phyloP scores from a whole-genome alignment of 2,797 vertebrate genomes.

The Corythornis leucogaster region DNA sequence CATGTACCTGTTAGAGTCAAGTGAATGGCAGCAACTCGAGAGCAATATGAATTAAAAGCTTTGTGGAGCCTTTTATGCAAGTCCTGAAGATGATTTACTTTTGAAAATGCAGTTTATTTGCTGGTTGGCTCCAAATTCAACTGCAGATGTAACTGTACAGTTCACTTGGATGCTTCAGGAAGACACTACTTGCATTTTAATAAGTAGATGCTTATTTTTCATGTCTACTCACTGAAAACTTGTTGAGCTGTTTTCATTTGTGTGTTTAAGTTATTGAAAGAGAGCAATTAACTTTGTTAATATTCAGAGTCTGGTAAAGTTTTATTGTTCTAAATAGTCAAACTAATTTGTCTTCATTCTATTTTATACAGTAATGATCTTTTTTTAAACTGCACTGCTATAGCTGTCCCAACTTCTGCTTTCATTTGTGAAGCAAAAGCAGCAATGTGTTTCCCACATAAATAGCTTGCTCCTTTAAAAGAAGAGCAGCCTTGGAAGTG shows the following conservation, averaged over 20 bases:
- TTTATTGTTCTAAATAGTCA: background rate
- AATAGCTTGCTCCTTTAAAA: constrained; percentile 23
- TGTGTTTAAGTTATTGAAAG: background rate
- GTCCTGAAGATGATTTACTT: background rate
- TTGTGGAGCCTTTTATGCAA: background rate
- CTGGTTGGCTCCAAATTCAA: background rate
- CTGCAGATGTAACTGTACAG: background rate
- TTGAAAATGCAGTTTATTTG: background rate
- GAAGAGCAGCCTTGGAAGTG: background rate
- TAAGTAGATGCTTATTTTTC: background rate
- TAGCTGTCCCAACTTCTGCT: constrained; percentile 4
- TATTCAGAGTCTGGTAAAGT: background rate
- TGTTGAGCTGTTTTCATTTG: background rate
- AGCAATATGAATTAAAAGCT: background rate
- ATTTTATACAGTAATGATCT: background rate
- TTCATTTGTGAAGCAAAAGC: constrained; percentile 13
- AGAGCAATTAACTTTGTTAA: background rate
- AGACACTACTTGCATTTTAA: background rate
- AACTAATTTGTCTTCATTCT: background rate
- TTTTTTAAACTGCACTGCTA: background rate
- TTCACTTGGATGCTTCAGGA: background rate
- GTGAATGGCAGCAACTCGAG: background rate
- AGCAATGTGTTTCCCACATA: background rate
- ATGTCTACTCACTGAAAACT: background rate
- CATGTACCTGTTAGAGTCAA: background rate